These are phyloP conservation scores for Lissocephala sabroskyi DNA, from an alignment of 2,888 invertebrate species.

Conservation along the genomic window DNA sequence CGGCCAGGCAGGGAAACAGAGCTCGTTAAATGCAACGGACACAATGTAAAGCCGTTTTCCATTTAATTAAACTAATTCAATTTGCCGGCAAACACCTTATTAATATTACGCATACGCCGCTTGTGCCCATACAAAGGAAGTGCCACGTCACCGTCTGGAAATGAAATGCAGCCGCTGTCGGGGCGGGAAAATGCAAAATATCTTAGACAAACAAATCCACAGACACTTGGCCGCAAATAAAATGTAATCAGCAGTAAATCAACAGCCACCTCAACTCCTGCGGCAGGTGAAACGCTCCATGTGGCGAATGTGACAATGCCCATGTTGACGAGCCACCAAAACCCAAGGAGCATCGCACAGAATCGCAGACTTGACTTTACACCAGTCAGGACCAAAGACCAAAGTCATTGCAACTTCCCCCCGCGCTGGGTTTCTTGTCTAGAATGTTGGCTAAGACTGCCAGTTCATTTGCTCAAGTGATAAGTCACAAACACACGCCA, in stretches of 20 bases:
- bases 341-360: too few species aligned
- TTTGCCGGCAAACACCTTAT: slow-evolving; percentile 37
- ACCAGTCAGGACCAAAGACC: too few species aligned
- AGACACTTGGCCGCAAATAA: slow-evolving; percentile 37
- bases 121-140: slow-evolving; percentile 1
- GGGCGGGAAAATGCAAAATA: background rate
- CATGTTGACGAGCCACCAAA: too few species aligned
- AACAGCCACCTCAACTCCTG: slow-evolving; percentile 34
- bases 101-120: slow-evolving; percentile 16
- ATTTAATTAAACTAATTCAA: slow-evolving; percentile 54
- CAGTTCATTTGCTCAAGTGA: slow-evolving; percentile 36
- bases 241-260: slow-evolving; percentile 61
- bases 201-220: slow-evolving; percentile 16
- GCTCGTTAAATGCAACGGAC: slow-evolving; percentile 11
- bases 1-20: too few species aligned
- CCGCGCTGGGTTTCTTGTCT: too few species aligned
- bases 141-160: background rate
- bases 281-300: slow-evolving; percentile 33
- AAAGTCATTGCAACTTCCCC: too few species aligned
- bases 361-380: too few species aligned
- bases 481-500: slow-evolving; percentile 22
- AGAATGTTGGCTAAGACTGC: slow-evolving; percentile 13
- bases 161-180: background rate
- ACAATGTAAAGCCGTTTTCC: slow-evolving; percentile 34
- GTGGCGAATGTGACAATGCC: slow-evolving; percentile 24